Conservation (phyloP, 1,140 invertebrate species). For the Eulimnadia texana region DNA sequence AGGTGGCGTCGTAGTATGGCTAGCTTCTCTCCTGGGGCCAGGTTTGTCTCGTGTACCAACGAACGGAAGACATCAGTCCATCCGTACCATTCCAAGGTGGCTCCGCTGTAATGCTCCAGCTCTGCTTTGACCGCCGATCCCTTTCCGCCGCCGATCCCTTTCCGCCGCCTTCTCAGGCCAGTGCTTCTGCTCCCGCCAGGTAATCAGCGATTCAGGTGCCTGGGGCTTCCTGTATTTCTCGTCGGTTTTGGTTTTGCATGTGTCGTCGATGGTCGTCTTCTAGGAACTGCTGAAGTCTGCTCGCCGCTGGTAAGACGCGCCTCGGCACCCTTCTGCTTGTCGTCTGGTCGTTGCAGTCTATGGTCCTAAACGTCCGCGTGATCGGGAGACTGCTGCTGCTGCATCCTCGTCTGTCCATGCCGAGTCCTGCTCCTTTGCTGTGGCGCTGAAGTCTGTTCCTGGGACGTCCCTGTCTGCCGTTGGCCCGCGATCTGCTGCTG, state of each 20-base stretch:
- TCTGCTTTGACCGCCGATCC: background rate
- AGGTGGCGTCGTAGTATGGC: background rate
- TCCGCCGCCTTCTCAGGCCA: background rate
- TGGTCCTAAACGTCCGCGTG: too few relatives aligned
- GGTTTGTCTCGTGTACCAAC: background rate
- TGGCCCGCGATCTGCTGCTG: background rate
- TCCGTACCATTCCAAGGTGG: background rate
- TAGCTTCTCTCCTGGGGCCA: background rate
- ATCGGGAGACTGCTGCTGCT: too few relatives aligned
- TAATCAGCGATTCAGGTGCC: background rate
- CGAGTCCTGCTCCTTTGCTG: background rate
- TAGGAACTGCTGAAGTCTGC: background rate
- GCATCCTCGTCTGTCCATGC: too few relatives aligned
- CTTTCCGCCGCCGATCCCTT: background rate
- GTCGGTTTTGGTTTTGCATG: background rate
- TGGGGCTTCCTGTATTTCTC: background rate
- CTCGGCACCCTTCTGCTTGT: too few relatives aligned
- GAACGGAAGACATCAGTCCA: conserved; percentile 1
- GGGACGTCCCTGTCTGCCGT: too few relatives aligned
- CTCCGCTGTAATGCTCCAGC: background rate
- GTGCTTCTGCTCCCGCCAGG: background rate
- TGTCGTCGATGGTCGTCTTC: too few relatives aligned
- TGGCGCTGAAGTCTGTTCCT: background rate
- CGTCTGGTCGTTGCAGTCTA: too few relatives aligned
- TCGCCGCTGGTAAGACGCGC: too few relatives aligned